phyloP scores from a whole-genome alignment of 1,140 invertebrate genomes.

The Contarinia nasturtii region DNA sequence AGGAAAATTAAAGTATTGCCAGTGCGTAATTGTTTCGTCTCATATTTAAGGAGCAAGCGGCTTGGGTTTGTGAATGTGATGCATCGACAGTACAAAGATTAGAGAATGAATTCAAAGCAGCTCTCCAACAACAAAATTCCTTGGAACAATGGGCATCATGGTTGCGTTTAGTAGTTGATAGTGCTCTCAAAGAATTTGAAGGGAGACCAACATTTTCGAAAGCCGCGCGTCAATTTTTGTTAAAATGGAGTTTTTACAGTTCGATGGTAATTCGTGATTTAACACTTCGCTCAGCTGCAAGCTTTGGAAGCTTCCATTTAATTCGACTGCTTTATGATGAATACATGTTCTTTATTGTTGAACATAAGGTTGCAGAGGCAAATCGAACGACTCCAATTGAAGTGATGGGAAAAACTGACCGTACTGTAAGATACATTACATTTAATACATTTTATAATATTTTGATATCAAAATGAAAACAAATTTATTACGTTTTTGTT shows the following conservation, averaged over 20 bases:
- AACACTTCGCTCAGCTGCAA: conserved; percentile 85
- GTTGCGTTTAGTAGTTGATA: conserved; percentile 81
- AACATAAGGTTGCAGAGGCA: conserved; percentile 86
- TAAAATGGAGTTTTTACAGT: conserved; percentile 99
- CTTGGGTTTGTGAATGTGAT: conserved; percentile 95
- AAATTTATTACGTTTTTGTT: too few relatives aligned
- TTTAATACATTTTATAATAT: too few relatives aligned
- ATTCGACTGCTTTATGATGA: conserved; percentile 95
- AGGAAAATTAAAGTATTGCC: neutral
- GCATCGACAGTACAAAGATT: conserved; percentile 66
- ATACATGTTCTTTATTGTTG: conserved; percentile 98
- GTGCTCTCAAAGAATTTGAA: conserved; percentile 73
- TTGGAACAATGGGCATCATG: conserved; percentile 94
- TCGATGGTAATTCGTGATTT: conserved; percentile 92
- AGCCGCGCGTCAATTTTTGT: conserved; percentile 80
- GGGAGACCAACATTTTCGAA: conserved; percentile 72
- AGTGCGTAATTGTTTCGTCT: conserved; percentile 9
- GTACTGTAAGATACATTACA: neutral
- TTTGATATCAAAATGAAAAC: too few relatives aligned
- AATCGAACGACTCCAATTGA: conserved; percentile 82
- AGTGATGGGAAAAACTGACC: conserved; percentile 43
- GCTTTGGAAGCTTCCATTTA: conserved; percentile 97
- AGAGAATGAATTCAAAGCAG: conserved; percentile 86
- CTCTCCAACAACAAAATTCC: conserved; percentile 78
- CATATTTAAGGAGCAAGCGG: conserved; percentile 64